Percentiles rank a stretch among this genome's conserved stretches.
Conservation (phyloP, 2,797 vertebrate species). For the Spea hammondii region DNA sequence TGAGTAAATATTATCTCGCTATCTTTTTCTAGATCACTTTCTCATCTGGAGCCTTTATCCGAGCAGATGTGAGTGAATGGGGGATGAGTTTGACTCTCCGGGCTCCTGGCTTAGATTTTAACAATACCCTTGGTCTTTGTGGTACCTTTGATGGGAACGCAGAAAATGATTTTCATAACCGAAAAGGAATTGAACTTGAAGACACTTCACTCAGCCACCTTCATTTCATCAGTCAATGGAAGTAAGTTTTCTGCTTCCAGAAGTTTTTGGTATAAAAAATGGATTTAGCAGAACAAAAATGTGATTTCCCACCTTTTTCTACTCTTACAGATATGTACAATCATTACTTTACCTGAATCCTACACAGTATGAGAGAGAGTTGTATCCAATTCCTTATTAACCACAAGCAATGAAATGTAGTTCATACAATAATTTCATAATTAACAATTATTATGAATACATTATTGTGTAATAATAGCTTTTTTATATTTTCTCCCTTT, state of each 20-base stretch:
- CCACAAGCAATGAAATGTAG: too few species aligned
- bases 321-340: too few species aligned
- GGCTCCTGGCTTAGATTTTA: slow-evolving; percentile 73
- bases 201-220: slow-evolving; percentile 48
- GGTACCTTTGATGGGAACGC: slow-evolving; percentile 77
- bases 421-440: too few species aligned
- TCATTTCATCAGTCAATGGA: slow-evolving; percentile 80
- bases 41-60: slow-evolving; percentile 81
- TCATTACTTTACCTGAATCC: too few species aligned
- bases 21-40: slow-evolving; percentile 72
- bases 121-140: slow-evolving; percentile 79
- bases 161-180: slow-evolving; percentile 79
- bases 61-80: slow-evolving; percentile 81
- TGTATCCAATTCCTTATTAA: too few species aligned
- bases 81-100: slow-evolving; percentile 84
- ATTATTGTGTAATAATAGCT: too few species aligned
- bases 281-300: too few species aligned
- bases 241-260: slow-evolving; percentile 61
- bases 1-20: neutral
- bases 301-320: too few species aligned
- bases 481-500: too few species aligned
- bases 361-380: too few species aligned
- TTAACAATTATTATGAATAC: too few species aligned
- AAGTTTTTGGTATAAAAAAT: too few species aligned
- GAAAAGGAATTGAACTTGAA: slow-evolving; percentile 62